Conservation (phyloP, 2,888 invertebrate genomes). For the Machimus rusticus region DNA sequence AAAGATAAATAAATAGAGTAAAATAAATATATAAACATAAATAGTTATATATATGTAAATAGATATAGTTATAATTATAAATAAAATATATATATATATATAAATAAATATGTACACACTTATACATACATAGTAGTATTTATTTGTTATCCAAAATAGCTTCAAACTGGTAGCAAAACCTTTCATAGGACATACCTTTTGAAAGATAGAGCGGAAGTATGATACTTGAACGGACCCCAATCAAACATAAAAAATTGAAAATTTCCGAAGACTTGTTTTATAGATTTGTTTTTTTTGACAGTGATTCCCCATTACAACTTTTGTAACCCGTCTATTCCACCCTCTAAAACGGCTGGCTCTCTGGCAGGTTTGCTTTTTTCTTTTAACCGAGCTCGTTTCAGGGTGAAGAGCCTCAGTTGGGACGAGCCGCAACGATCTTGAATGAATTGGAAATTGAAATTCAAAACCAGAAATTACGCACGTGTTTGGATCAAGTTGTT, state of each 20-base stretch:
- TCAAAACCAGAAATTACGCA: slow-evolving; percentile 44
- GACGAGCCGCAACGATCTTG: neutral
- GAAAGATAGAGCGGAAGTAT: neutral
- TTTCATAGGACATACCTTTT: neutral
- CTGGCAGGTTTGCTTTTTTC: neutral
- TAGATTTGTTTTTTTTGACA: neutral
- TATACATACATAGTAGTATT: neutral
- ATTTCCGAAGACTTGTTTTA: neutral
- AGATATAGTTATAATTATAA: too few relatives aligned
- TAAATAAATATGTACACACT: too few relatives aligned
- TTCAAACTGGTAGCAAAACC: neutral
- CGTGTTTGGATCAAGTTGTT: slow-evolving; percentile 46
- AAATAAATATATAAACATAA: too few relatives aligned
- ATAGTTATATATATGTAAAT: too few relatives aligned
- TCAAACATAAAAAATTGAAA: neutral
- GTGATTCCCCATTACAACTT: neutral
- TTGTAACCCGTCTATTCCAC: neutral
- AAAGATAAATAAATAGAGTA: too few relatives aligned
- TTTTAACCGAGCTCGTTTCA: neutral
- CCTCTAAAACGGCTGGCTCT: neutral
- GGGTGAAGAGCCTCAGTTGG: neutral
- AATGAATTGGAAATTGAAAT: slow-evolving; percentile 45
- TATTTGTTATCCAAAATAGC: neutral
- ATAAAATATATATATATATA: too few relatives aligned
- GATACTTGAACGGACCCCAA: neutral